Conservation (phyloP, 2,888 invertebrate genomes). For the Drosophila yooni region DNA sequence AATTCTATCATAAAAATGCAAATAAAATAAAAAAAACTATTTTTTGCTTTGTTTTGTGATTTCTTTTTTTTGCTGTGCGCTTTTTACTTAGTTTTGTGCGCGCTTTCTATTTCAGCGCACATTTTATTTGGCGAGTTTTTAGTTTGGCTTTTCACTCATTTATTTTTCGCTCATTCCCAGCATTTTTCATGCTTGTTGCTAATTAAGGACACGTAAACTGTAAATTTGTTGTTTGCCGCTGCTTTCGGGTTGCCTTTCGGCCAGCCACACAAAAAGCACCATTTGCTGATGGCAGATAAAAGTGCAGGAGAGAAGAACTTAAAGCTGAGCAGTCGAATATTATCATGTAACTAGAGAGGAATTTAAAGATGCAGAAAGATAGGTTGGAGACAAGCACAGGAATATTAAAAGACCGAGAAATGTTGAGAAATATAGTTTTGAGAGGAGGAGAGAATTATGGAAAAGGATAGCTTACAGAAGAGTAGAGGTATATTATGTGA, state of each 20-base stretch:
- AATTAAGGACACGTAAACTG: constrained; percentile 57
- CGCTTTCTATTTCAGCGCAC: constrained; percentile 55
- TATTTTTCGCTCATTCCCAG: constrained; percentile 27
- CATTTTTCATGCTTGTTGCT: constrained; percentile 49
- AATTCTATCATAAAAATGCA: constrained; percentile 37
- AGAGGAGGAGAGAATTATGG: no score
- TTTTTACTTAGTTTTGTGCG: constrained; percentile 25
- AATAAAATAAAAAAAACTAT: constrained; percentile 33
- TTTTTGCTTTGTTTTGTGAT: constrained; percentile 37
- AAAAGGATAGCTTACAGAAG: neutral
- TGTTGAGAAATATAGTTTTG: no score
- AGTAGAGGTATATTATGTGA: neutral
- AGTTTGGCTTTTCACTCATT: constrained; percentile 29
- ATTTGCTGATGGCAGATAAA: neutral
- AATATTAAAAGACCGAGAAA: no score
- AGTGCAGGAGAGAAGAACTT: neutral
- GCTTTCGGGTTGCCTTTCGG: constrained; percentile 10
- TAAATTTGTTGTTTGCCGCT: constrained; percentile 22
- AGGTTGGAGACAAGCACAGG: neutral
- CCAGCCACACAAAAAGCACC: neutral
- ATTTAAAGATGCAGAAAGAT: neutral
- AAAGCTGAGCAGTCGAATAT: neutral
- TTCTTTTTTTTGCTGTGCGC: neutral
- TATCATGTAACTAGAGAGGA: neutral
- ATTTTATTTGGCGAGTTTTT: constrained; percentile 45